Base-by-base conservation (phyloP, 2,888 invertebrate genomes). In the Rhagophthalmus giganteus region DNA sequence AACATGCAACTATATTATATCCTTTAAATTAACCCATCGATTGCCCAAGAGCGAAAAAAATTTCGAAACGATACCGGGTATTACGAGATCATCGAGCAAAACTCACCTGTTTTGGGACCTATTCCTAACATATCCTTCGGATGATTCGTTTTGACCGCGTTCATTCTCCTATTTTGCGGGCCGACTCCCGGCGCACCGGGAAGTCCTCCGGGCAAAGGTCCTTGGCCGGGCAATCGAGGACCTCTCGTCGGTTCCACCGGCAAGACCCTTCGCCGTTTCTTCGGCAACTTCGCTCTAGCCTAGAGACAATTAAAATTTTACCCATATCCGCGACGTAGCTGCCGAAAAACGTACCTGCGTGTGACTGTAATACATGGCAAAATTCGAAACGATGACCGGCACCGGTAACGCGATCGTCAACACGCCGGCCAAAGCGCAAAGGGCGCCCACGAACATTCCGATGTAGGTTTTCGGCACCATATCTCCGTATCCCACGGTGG, bases 301-400 rank as follows among this genome's bases (percentile, higher is more conserved):
- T 97, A 81, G 20, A 58, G n/a, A n/a, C n/a, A n/a, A n/a, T n/a
- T n/a, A n/a, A n/a, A n/a, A n/a, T n/a, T n/a, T n/a, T n/a, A 11
- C 31, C 33, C 14, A 26, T 26, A 3, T 26, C 26, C 2, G 2
- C 4, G 26, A 8, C 26, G 2, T n/a, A n/a, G n/a, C n/a, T n/a
- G n/a, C n/a, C 15, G 6, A 8, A 8, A 11, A 25, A 55, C 60
- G 66, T 64, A 75, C 75, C 72, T 75, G 90, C 67, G 93, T 93
- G 77, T 93, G 93, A 65, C 91, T 92, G 79, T 93, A 93, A 79
- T 92, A 93, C 93, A 93, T 93, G 70, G 93, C 91, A 78, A 99
- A 99, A 81, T 99, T 99, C 77, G 94, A 95, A 63, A 99, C 98
- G 73, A 99, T 99, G 76, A 99, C 98, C 65, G 98, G 97, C 69